A percentile compares a stretch with the other conserved stretches of the same genome.
Evolutionary conservation across 2,113 vertebrate species (phyloP).

Genomic region (Sorex araneus): DNA sequence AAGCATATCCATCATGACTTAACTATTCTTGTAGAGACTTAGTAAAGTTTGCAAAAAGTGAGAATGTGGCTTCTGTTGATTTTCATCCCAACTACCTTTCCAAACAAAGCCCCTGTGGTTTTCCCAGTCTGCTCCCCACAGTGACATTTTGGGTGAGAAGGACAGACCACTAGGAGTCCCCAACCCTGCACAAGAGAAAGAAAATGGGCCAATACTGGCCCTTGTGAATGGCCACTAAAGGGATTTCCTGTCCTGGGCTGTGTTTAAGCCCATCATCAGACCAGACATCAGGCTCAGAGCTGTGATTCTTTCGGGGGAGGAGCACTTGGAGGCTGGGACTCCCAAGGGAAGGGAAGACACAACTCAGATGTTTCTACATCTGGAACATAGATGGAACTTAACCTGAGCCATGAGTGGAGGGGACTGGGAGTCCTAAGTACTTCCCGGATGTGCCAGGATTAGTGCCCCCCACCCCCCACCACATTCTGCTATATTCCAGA

Average conservation of each 20-base stretch:
- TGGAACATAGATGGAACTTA: neutral
- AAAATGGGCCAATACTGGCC: too few relatives aligned
- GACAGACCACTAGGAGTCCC: accelerated
- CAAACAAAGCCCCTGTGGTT: neutral
- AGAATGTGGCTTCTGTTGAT: neutral
- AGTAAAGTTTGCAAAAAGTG: neutral
- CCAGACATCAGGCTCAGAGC: neutral
- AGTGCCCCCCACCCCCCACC: too few relatives aligned
- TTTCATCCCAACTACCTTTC: neutral
- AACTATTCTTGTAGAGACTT: neutral
- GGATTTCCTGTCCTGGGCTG: accelerated
- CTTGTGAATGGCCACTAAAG: neutral
- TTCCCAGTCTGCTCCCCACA: neutral
- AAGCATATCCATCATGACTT: neutral
- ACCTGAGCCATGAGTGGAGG: neutral
- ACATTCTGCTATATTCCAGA: too few relatives aligned
- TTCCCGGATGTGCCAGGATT: neutral
- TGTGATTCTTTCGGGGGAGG: neutral
- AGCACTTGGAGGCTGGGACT: neutral
- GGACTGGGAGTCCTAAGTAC: neutral
- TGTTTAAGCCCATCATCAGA: neutral
- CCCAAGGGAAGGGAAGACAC: neutral
- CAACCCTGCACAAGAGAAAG: neutral
- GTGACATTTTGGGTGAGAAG: neutral
- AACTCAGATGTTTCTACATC: neutral